Evolutionary conservation across 2,113 vertebrate species (phyloP).

Genomic region (Apaloderma vittatum): DNA sequence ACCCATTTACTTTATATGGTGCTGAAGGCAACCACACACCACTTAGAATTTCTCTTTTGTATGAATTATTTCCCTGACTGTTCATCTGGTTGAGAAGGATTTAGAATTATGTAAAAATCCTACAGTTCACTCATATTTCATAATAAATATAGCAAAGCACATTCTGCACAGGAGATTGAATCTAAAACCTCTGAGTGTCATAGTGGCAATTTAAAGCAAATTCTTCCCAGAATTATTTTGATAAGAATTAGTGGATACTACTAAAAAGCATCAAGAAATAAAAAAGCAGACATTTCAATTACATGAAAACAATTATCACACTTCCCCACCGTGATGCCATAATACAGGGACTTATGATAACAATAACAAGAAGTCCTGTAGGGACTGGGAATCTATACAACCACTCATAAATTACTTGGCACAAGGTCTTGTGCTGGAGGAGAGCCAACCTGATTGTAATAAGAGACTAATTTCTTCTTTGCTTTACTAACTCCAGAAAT

Average conservation of each 20-base stretch:
- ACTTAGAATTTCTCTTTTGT: background rate
- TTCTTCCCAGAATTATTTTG: background rate
- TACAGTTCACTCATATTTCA: background rate
- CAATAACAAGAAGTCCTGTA: background rate
- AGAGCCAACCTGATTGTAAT: slow-evolving; percentile 20
- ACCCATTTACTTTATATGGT: background rate
- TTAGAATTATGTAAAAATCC: background rate
- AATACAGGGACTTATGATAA: background rate
- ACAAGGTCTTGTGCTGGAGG: background rate
- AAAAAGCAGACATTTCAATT: background rate
- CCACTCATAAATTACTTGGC: slow-evolving; percentile 46
- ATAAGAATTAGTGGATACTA: background rate
- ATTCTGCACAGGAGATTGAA: background rate
- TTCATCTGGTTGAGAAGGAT: background rate
- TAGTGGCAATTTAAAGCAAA: background rate
- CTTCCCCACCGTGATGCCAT: background rate
- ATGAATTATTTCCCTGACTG: background rate
- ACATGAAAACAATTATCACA: background rate
- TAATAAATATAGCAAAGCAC: background rate
- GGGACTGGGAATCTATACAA: slow-evolving; percentile 4
- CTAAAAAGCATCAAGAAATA: background rate
- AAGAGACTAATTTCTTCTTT: slow-evolving; percentile 38
- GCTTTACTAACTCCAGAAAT: background rate
- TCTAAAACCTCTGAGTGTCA: background rate
- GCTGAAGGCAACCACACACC: background rate